Base-by-base conservation (phyloP, 2,888 invertebrate species). In the Chouioia cunea region DNA sequence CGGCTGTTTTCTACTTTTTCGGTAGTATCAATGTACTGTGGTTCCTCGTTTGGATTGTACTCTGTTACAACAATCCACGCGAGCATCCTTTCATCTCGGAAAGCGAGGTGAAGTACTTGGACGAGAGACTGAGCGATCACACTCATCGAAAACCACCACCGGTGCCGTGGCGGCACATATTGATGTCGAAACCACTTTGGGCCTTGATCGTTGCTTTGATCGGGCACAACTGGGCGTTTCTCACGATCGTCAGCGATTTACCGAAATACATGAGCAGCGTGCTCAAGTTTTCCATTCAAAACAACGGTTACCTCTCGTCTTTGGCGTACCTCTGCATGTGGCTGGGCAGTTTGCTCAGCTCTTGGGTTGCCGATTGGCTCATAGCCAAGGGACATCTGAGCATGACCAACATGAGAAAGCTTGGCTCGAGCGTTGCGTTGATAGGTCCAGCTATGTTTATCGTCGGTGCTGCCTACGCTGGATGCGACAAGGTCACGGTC, bases 1-100 rank as follows among this genome's bases (percentile, higher is more conserved):
- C 91, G 12, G 89, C 91, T 0, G 94, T 94, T 0, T 95, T 95
- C 85, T 95, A 95, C 79, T 87, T 94, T 43, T 94, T 94, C 80
- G 95, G 95, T n/a, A 88, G 88, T 4, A 79, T 93, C 6, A 93
- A 93, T 16, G 86, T 93, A 4, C 60, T 93, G 0, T 94, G 94
- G 94, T 93, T 92, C 77, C 81, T 91, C 60, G 79, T 92, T 70
- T 93, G 92, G 88, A 89, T 91, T 0, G 16, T 83, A 0, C 63
- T 82, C 0, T 83, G 85, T 56, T 85, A 81, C 75, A 86, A 84
- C 73, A 83, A 81, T 64, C 86, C 86, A 0, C 77, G 81, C 12
- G 80, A 82, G 47, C 86, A 87, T 76, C 86, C 86, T 1, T 85
- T 83, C 71, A 86, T 87, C 46, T 81, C 83, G 1, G 83, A 85